Percentiles rank a stretch among this genome's conserved stretches.
These are phyloP conservation scores for Mugil cephalus DNA, from an alignment of 2,113 vertebrate genomes.

Conservation along the genomic window DNA sequence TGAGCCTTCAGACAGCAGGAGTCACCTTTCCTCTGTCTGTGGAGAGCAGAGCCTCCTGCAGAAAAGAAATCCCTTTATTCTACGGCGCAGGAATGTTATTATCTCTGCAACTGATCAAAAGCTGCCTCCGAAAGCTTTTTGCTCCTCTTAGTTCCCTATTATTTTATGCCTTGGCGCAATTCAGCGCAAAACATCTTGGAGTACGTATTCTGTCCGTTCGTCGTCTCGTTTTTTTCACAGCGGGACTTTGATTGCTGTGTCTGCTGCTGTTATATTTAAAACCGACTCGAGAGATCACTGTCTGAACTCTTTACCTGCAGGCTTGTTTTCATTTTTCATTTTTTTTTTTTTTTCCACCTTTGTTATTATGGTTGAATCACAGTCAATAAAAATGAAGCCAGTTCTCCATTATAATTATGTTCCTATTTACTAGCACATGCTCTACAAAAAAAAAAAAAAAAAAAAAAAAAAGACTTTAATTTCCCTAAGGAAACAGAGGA, in stretches of 20 bases:
- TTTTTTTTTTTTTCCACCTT: constrained; percentile 11
- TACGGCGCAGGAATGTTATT: constrained; percentile 44
- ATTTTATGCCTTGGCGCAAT: constrained; percentile 54
- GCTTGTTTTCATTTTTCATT: constrained; percentile 42
- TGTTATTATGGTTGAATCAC: neutral
- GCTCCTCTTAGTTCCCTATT: constrained; percentile 14
- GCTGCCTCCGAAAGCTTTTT: constrained; percentile 50
- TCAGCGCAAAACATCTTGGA: constrained; percentile 28
- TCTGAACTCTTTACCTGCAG: constrained; percentile 37
- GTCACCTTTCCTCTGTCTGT: constrained; percentile 24
- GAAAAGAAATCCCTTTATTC: constrained; percentile 57
- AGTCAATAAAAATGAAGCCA: constrained; percentile 38
- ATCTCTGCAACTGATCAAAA: constrained; percentile 59
- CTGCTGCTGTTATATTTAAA: constrained; percentile 43
- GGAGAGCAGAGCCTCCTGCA: constrained; percentile 20
- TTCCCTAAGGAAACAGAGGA: constrained; percentile 17
- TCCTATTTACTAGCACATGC: constrained; percentile 25
- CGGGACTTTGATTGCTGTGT: constrained; percentile 26
- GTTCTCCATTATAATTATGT: constrained; percentile 39
- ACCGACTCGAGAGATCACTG: constrained; percentile 5
- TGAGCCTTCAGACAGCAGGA: neutral
- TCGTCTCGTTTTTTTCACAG: constrained; percentile 39
- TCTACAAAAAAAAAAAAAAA: constrained; percentile 38
- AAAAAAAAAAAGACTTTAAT: constrained; percentile 37
- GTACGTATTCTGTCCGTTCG: constrained; percentile 40